A percentile compares a stretch with the other conserved stretches of the same genome.
These are phyloP conservation scores for Drosophila varians DNA, from an alignment of 1,140 invertebrate genomes.

Conservation along the genomic window DNA sequence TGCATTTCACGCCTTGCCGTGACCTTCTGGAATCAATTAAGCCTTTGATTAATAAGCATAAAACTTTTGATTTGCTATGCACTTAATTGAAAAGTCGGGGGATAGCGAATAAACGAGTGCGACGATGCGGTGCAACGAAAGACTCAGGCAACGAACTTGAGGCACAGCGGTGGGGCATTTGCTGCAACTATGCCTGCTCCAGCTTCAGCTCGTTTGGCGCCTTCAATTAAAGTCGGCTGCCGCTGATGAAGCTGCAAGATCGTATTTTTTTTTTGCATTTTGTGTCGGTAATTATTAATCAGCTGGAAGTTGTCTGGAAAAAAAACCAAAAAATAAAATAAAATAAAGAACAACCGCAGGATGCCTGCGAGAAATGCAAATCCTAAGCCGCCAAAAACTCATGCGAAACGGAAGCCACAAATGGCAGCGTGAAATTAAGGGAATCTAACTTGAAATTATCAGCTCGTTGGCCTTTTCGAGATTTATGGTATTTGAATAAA, in stretches of 20 bases:
- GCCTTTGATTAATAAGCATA: constrained; percentile 60
- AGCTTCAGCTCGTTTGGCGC: constrained; percentile 54
- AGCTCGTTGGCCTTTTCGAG: constrained; percentile 9
- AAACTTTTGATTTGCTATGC: constrained; percentile 49
- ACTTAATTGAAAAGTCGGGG: constrained; percentile 53
- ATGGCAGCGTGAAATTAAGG: constrained; percentile 77
- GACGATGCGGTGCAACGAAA: constrained; percentile 8
- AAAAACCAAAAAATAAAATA: no score
- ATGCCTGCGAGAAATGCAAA: constrained; percentile 28
- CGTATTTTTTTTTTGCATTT: background rate
- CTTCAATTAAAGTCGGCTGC: constrained; percentile 56
- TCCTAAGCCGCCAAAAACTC: constrained; percentile 21
- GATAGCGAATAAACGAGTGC: background rate
- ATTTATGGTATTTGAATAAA: constrained; percentile 74
- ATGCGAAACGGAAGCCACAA: constrained; percentile 72
- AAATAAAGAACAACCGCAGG: constrained; percentile 40
- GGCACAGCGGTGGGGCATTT: constrained; percentile 16
- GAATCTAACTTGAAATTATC: constrained; percentile 70
- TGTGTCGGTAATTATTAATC: constrained; percentile 24
- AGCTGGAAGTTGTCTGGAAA: constrained; percentile 1
- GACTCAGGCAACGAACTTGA: constrained; percentile 34
- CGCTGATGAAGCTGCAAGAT: constrained; percentile 24
- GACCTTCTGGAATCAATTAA: constrained; percentile 60
- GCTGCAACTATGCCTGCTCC: constrained; percentile 11
- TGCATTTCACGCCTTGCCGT: constrained; percentile 49